Evolutionary conservation across 2,888 invertebrate genomes (phyloP).

Genomic region (Thelaira solivaga): DNA sequence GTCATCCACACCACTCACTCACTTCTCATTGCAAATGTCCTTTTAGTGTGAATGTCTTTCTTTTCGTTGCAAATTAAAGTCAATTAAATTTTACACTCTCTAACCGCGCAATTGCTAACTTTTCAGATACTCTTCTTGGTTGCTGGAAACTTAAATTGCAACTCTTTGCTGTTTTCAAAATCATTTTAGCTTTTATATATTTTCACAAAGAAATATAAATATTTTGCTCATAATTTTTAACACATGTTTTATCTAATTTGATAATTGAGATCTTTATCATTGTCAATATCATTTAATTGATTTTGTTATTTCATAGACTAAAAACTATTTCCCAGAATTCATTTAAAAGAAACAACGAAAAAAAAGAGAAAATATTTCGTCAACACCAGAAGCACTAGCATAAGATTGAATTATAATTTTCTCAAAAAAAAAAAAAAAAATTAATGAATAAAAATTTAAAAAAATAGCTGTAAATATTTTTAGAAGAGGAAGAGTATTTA

Average conservation of each 20-base stretch:
- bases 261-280: slow-evolving; percentile 32
- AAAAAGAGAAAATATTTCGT: slow-evolving; percentile 14
- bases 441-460: too few species aligned
- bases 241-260: slow-evolving; percentile 43
- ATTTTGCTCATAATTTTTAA: slow-evolving; percentile 18
- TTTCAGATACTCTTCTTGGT: not conserved
- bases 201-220: too few species aligned
- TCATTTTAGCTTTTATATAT: slow-evolving; percentile 46
- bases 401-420: too few species aligned
- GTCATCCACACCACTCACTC: not conserved
- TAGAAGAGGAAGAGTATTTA: not conserved
- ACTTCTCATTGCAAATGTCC: slow-evolving; percentile 54
- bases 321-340: too few species aligned
- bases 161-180: slow-evolving; percentile 35
- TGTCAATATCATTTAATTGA: slow-evolving; percentile 37
- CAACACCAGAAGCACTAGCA: slow-evolving; percentile 37
- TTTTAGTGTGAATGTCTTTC: not conserved
- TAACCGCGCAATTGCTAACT: not conserved
- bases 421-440: too few species aligned
- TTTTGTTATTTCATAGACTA: slow-evolving; percentile 49
- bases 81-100: not conserved
- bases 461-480: not conserved
- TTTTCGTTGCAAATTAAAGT: not conserved
- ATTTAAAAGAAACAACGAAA: too few species aligned
- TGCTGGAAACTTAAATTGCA: slow-evolving; percentile 37